Conservation (phyloP, 2,113 vertebrate species). For the Cryptotis parvus region DNA sequence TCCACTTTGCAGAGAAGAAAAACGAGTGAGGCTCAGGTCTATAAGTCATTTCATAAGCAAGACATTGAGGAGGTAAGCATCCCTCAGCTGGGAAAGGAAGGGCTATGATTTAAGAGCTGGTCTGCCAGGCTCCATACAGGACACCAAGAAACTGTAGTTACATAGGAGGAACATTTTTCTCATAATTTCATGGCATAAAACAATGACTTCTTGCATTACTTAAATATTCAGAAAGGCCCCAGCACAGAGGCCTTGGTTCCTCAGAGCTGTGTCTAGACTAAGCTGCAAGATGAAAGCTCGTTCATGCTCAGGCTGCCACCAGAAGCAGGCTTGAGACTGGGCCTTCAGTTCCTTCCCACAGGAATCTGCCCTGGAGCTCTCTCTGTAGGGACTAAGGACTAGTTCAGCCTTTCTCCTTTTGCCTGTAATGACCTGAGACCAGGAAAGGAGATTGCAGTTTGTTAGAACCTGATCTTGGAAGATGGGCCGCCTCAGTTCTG, state of each 20-base stretch:
- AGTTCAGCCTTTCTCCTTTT: neutral
- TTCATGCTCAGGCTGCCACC: neutral
- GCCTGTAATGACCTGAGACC: neutral
- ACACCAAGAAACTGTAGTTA: neutral
- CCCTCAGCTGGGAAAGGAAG: neutral
- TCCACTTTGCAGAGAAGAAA: neutral
- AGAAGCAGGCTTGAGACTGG: accelerated
- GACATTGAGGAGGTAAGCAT: neutral
- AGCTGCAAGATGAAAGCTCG: neutral
- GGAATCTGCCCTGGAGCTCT: neutral
- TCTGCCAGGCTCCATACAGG: neutral
- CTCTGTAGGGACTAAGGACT: neutral
- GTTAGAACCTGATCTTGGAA: neutral
- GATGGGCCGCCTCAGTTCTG: neutral
- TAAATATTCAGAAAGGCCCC: neutral
- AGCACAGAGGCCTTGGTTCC: neutral
- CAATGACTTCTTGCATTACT: neutral
- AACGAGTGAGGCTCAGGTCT: neutral
- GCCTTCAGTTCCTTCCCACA: neutral
- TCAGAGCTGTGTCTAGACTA: accelerated
- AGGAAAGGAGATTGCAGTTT: neutral
- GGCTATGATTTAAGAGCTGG: conserved; percentile 9
- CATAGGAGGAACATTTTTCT: neutral
- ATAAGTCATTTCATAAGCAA: neutral
- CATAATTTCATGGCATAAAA: neutral